Evolutionary conservation across 2,888 invertebrate species (phyloP).

Genomic region (Dexiosoma caninum): DNA sequence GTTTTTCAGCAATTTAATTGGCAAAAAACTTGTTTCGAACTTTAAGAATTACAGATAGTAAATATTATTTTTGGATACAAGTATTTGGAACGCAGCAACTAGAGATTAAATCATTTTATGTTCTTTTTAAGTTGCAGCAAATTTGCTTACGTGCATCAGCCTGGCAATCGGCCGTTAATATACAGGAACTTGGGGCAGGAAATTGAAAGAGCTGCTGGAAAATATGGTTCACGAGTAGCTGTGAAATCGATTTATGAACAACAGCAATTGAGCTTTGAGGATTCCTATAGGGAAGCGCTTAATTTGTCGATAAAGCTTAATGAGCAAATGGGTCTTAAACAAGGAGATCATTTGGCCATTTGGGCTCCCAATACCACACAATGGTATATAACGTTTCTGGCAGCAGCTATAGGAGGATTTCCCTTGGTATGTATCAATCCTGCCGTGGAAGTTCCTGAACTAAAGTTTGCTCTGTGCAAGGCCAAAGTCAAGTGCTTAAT

Average conservation of each 20-base stretch:
- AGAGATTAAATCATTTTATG: too few relatives aligned
- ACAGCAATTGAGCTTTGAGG: slow-evolving; percentile 78
- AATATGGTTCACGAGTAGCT: slow-evolving; percentile 80
- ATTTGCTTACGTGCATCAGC: slow-evolving; percentile 79
- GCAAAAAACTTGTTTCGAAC: not conserved
- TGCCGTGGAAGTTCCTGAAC: slow-evolving; percentile 82
- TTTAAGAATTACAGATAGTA: not conserved
- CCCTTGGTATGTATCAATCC: slow-evolving; percentile 87
- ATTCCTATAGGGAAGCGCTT: slow-evolving; percentile 79
- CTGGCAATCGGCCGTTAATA: slow-evolving; percentile 78
- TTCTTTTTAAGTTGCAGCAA: slow-evolving; percentile 10
- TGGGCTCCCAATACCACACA: slow-evolving; percentile 87
- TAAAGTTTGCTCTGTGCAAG: slow-evolving; percentile 84
- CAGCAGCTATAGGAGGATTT: slow-evolving; percentile 84
- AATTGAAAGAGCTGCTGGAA: slow-evolving; percentile 79
- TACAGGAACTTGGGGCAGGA: slow-evolving; percentile 80
- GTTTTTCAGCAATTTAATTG: slow-evolving; percentile 11
- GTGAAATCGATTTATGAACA: slow-evolving; percentile 80
- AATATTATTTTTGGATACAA: too few relatives aligned
- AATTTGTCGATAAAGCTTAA: slow-evolving; percentile 83
- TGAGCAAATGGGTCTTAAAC: slow-evolving; percentile 82
- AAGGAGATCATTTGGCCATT: slow-evolving; percentile 86
- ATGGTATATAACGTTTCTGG: slow-evolving; percentile 85
- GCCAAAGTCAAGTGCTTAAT: slow-evolving; percentile 83
- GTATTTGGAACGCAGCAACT: too few relatives aligned